Evolutionary conservation across 2,113 vertebrate species (phyloP).

Genomic region (Ptilorrhoa leucosticta): DNA sequence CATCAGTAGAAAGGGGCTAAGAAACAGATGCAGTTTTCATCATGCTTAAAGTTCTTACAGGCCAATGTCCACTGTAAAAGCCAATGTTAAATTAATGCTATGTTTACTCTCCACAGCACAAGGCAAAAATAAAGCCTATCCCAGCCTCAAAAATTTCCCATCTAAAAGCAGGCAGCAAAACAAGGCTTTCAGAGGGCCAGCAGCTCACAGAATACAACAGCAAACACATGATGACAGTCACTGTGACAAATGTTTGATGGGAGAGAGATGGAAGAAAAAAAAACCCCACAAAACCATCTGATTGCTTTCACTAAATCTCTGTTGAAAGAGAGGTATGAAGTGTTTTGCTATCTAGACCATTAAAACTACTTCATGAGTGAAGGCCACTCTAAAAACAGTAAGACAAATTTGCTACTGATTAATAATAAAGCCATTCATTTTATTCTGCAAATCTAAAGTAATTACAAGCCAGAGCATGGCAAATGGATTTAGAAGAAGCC

Average conservation of each 20-base stretch:
- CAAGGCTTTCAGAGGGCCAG: not conserved
- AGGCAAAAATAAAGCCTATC: not conserved
- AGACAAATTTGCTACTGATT: conserved; percentile 68
- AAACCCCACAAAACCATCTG: not conserved
- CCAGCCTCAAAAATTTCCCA: not conserved
- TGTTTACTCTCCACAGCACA: not conserved
- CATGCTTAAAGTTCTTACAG: not conserved
- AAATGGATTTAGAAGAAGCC: conserved; percentile 69
- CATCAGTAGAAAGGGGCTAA: not conserved
- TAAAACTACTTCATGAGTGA: conserved; percentile 54
- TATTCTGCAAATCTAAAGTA: conserved; percentile 70
- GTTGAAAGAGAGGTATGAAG: conserved; percentile 40
- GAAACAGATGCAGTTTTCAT: not conserved
- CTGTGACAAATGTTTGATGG: not conserved
- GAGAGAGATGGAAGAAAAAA: not conserved
- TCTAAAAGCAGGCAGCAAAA: not conserved
- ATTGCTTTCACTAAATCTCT: conserved; percentile 50
- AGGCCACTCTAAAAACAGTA: conserved; percentile 68
- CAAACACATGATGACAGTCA: not conserved
- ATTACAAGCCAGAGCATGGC: conserved; percentile 66
- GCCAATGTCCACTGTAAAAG: not conserved
- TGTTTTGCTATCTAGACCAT: conserved; percentile 51
- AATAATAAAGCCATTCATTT: conserved; percentile 73
- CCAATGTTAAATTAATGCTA: not conserved
- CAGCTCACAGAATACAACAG: not conserved